Evolutionary conservation across 2,113 vertebrate genomes (phyloP), one percentile per base, ranked within the genome.

Genomic region (Charina bottae): DNA sequence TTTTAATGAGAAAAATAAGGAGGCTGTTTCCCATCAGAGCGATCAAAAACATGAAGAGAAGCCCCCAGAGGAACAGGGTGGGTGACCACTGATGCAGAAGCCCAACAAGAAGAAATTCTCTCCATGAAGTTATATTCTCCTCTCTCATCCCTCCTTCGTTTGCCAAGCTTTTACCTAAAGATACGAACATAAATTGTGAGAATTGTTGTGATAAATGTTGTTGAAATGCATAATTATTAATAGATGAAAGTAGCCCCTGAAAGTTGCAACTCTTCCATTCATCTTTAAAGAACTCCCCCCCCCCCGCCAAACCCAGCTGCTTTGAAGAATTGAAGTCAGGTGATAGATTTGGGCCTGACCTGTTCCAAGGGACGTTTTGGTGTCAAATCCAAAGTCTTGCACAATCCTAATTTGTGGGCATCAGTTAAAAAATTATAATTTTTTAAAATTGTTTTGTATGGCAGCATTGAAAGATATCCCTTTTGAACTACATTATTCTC

Each of bases 61-160:
- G 93, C 56, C 19, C 0, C 23, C 87, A 94, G n/a, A 96, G 93
- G 60, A 96, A 88, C 8, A 95, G 60, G 33, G 91, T 10, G 2
- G 94, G 93, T 15, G 92, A 86, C 0, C 88, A 42, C 3, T 54
- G 60, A 0, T n/a, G 87, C 87, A 94, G 95, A 42, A 96, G 94
- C 1, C 95, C 96, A 33, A 94, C 90, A 26, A 96, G 93, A 37
- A 96, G 15, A 28, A 96, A 96, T 60, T 95, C 94, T 15, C 91
- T 89, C 68, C 83, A 94, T 86, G 42, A 89, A 68, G 42, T 93
- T 95, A 88, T 92, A 93, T 64, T 96, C 94, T 21, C 64, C 46
- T 0, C 1, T 0, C 93, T 90, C 93, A 49, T 62, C 60, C 95
- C 94, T 95, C 6, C 85, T 54, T 89, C n/a, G n/a, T n/a, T 2